These are phyloP conservation scores for Drosophila sp. DNA, from an alignment of 1,140 invertebrate genomes.

Conservation along the genomic window DNA sequence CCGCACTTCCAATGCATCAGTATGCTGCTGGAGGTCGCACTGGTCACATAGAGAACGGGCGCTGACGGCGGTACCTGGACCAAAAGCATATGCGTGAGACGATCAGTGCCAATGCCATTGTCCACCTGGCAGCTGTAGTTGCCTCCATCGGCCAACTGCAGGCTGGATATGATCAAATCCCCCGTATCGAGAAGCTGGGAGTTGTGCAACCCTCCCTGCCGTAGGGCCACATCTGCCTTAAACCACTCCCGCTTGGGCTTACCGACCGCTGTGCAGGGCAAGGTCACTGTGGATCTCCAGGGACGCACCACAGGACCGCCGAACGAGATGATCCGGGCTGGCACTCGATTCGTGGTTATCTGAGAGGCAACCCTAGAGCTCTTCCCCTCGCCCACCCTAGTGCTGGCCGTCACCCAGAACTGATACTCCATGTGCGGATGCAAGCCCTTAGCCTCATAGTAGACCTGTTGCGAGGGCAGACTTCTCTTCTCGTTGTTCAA, in stretches of 20 bases:
- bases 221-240: slow-evolving; percentile 84
- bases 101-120: slow-evolving; percentile 88
- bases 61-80: slow-evolving; percentile 88
- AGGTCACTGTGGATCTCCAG: slow-evolving; percentile 86
- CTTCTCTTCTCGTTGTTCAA: slow-evolving; percentile 88
- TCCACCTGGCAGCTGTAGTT: slow-evolving; percentile 91
- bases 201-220: slow-evolving; percentile 84
- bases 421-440: slow-evolving; percentile 91
- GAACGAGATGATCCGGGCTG: slow-evolving; percentile 88
- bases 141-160: slow-evolving; percentile 87
- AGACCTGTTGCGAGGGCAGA: slow-evolving; percentile 86
- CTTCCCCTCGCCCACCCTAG: slow-evolving; percentile 89
- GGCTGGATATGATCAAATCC: slow-evolving; percentile 86
- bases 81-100: slow-evolving; percentile 85
- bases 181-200: slow-evolving; percentile 86
- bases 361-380: slow-evolving; percentile 88
- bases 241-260: slow-evolving; percentile 88
- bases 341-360: slow-evolving; percentile 84
- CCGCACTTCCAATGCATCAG: slow-evolving; percentile 89
- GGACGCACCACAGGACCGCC: slow-evolving; percentile 87
- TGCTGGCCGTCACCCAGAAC: slow-evolving; percentile 92
- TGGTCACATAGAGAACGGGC: slow-evolving; percentile 88
- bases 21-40: slow-evolving; percentile 88
- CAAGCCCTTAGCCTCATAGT: slow-evolving; percentile 87
- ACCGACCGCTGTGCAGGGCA: slow-evolving; percentile 88